Base-by-base conservation (phyloP, 1,140 invertebrate genomes). In the Ceratitis capitata region DNA sequence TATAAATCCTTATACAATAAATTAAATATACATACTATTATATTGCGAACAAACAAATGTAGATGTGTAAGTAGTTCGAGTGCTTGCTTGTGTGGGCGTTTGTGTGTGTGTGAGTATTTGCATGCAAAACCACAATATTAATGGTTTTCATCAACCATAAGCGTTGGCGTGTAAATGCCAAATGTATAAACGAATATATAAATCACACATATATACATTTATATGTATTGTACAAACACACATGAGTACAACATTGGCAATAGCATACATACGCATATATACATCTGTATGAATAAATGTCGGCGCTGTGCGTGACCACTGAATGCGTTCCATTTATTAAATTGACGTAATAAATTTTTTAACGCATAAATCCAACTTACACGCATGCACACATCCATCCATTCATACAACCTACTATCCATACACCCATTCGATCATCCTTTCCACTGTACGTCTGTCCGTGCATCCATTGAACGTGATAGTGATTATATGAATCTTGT, bases 271-370 rank as follows among this genome's bases (percentile, higher is more conserved):
- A n/a, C n/a, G n/a, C n/a, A n/a, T n/a, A n/a, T n/a, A n/a, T n/a
- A n/a, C n/a, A n/a, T n/a, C n/a, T n/a, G n/a, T n/a, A 26, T 78
- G 69, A 78, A 78, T 78, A 9, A 78, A n/a, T 45, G 42, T 19
- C 39, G 69, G 16, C 45, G n/a, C 42, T 47, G 69, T 78, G 69
- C 69, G 69, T 78, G 69, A 78, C 69, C 69, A 45, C 69, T 78
- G 69, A 45, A 78, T 45, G 39, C 10, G 69, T 78, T 78, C 69
- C 69, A 78, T 78, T 78, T 78, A 78, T 78, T 78, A 78, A 78
- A 78, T 78, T 78, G 69, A 78, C 69, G 42, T 78, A 78, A 78
- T 78, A 78, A 78, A 78, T 78, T 78, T 78, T 78, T 78, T 78
- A 69, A 42, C 69, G 69, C 69, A 78, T 78, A 47, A 78, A 78